Evolutionary conservation across 2,113 vertebrate genomes (phyloP).

Genomic region (Sinocyclocheilus anophthalmus): DNA sequence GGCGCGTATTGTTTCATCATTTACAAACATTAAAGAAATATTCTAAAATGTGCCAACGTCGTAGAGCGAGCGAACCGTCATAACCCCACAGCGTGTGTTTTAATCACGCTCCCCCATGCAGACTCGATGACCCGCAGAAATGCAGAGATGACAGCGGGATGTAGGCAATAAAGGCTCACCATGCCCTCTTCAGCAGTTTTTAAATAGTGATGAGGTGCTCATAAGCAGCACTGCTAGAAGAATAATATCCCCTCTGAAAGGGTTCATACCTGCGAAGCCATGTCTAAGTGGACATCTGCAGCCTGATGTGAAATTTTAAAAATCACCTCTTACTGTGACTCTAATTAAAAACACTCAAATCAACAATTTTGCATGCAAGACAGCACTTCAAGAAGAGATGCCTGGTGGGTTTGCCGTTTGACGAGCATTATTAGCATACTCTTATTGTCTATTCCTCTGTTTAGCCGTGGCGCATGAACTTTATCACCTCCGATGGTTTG

Average conservation of each 20-base stretch:
- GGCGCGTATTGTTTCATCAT: conserved; percentile 18
- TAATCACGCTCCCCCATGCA: conserved; percentile 20
- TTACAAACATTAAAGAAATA: conserved; percentile 20
- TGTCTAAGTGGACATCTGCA: conserved; percentile 29
- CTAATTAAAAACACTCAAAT: conserved; percentile 62
- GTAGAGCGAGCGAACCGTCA: neutral
- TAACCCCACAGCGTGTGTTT: conserved; percentile 63
- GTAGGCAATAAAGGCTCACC: conserved; percentile 35
- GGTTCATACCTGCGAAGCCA: conserved; percentile 32
- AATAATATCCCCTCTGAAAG: conserved; percentile 42
- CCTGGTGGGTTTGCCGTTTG: conserved; percentile 19
- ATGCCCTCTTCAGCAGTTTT: conserved; percentile 30
- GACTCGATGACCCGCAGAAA: conserved; percentile 19
- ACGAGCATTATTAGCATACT: conserved; percentile 15
- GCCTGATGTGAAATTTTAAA: conserved; percentile 54
- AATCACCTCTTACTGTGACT: conserved; percentile 55
- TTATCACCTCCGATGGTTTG: neutral
- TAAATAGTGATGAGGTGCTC: conserved; percentile 51
- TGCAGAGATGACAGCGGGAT: conserved; percentile 14
- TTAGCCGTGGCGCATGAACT: neutral
- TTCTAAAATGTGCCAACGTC: neutral
- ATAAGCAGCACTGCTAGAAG: conserved; percentile 24
- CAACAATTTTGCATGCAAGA: conserved; percentile 34
- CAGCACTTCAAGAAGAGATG: conserved; percentile 26
- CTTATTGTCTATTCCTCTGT: conserved; percentile 39